Evolutionary conservation across 2,113 vertebrate genomes (phyloP).

Genomic region (Eupsittula cactorum): DNA sequence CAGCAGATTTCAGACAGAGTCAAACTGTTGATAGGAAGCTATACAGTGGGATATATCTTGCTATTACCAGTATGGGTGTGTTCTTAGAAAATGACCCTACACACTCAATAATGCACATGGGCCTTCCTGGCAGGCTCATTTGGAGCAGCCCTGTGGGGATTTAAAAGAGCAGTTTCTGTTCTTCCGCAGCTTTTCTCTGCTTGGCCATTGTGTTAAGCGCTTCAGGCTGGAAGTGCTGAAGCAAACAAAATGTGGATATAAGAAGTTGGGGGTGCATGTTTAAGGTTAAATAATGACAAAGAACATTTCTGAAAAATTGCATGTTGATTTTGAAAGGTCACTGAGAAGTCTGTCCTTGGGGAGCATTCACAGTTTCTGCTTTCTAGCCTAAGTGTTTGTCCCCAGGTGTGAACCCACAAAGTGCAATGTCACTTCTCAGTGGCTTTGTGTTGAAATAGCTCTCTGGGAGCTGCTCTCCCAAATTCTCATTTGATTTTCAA

Average conservation of each 20-base stretch:
- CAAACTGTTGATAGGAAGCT: background rate
- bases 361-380: background rate
- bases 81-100: background rate
- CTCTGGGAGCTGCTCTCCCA: background rate
- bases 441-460: background rate
- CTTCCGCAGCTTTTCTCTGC: background rate
- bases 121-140: background rate
- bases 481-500: background rate
- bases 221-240: background rate
- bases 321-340: background rate
- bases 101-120: rapidly evolving
- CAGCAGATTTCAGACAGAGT: background rate
- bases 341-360: background rate
- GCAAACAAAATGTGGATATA: background rate
- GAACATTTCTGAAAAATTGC: background rate
- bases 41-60: background rate
- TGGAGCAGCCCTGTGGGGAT: background rate
- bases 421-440: background rate
- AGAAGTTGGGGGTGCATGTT: background rate
- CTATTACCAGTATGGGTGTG: background rate
- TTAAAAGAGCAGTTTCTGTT: background rate
- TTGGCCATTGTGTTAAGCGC: background rate
- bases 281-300: background rate
- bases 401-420: rapidly evolving
- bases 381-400: background rate